Conservation (phyloP, 2,113 vertebrate species). For the Monopterus albus region DNA sequence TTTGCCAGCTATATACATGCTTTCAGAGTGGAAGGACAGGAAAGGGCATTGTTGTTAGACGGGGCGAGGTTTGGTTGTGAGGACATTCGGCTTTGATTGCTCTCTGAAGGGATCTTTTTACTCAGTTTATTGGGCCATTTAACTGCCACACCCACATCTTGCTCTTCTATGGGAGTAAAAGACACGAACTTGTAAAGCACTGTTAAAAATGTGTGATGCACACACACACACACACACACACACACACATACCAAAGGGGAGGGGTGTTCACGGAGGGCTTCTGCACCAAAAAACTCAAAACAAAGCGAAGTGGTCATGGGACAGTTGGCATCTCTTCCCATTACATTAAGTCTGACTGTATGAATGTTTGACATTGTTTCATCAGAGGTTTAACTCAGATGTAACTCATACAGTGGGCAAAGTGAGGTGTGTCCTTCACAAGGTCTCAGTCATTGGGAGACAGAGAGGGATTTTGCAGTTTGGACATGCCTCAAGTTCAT, state of each 20-base stretch:
- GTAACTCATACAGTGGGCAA: slow-evolving; percentile 29
- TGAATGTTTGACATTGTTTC: slow-evolving; percentile 69
- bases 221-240: slow-evolving; percentile 33
- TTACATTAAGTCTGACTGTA: slow-evolving; percentile 40
- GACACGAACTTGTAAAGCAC: slow-evolving; percentile 64
- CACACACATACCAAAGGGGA: slow-evolving; percentile 33
- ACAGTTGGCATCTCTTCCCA: slow-evolving; percentile 22
- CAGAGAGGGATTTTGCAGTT: slow-evolving; percentile 38
- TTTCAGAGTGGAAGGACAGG: slow-evolving; percentile 25
- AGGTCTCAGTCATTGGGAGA: slow-evolving; percentile 32
- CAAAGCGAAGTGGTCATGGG: slow-evolving; percentile 42
- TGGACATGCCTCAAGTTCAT: slow-evolving; percentile 50
- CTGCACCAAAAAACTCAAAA: slow-evolving; percentile 36
- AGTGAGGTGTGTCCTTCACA: slow-evolving; percentile 37
- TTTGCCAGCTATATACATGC: not conserved
- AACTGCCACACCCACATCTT: slow-evolving; percentile 65
- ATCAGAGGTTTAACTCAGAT: slow-evolving; percentile 29
- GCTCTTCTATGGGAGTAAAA: slow-evolving; percentile 50
- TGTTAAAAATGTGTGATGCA: slow-evolving; percentile 32
- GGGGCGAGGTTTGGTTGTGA: slow-evolving; percentile 48
- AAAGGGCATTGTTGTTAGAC: slow-evolving; percentile 32
- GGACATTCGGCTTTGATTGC: slow-evolving; percentile 55
- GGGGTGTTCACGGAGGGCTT: slow-evolving; percentile 27
- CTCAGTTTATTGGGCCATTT: slow-evolving; percentile 74
- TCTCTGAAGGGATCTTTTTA: slow-evolving; percentile 74